These are phyloP conservation scores for Equus przewalskii DNA, from an alignment of 2,113 vertebrate genomes.

Conservation along the genomic window DNA sequence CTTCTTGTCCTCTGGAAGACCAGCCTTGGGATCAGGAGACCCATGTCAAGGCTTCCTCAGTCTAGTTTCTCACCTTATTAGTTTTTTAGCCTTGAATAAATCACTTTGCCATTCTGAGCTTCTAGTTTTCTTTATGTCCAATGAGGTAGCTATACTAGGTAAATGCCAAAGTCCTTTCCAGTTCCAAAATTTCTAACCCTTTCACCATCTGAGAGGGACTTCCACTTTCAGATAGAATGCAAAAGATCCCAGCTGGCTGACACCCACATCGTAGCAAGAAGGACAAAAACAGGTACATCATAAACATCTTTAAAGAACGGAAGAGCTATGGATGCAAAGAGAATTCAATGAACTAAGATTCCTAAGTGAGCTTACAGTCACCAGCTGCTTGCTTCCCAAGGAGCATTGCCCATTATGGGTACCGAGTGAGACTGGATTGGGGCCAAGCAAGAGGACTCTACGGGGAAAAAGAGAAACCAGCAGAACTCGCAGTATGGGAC, in stretches of 20 bases:
- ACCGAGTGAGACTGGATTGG: background rate
- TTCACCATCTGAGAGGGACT: background rate
- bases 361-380: background rate
- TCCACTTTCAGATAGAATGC: background rate
- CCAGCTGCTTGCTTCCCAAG: background rate
- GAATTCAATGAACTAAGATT: conserved; percentile 38
- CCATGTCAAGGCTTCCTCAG: background rate
- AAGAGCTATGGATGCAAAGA: background rate
- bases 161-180: conserved; percentile 22
- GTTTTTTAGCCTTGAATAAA: background rate
- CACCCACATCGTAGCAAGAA: background rate
- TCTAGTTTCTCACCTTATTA: conserved; percentile 23
- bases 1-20: background rate
- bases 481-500: background rate
- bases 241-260: background rate
- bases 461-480: background rate
- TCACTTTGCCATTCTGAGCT: background rate
- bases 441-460: background rate
- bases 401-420: background rate
- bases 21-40: background rate
- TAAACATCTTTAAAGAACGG: background rate
- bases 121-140: background rate
- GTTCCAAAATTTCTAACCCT: background rate
- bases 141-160: background rate
- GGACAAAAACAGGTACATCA: background rate